Base-by-base conservation (phyloP, 2,113 vertebrate genomes). In the Telmatochromis sp. region DNA sequence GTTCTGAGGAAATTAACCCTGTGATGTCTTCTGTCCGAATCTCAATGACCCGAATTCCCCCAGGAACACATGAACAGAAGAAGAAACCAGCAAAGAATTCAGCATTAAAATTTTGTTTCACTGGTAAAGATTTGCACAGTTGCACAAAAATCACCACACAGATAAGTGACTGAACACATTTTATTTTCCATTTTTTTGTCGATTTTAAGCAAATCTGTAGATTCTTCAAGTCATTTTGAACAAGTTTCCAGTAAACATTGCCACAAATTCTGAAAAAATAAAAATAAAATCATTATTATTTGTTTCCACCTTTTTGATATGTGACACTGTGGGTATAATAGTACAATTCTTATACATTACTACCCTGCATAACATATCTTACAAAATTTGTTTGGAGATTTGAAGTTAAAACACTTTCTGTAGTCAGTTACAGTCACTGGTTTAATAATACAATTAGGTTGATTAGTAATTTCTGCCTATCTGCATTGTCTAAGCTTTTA, bases 231-330 rank as follows among this genome's bases (percentile, higher is more conserved):
- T 95, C 92, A 97, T 93, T 89, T 95, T 96, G 86, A 97, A 96
- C 35, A 95, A 95, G 92, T 96, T 89, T 35, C 94, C 91, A 2
- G 95, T 97, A 95, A 96, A 96, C 95, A 95, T 94, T 81, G 94
- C 95, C 87, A 96, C 93, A 73, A 96, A 96, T 91, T 95, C 96
- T 96, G 84, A 45, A 82, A 91, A 63, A 87, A 79, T 87, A 47
- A 19, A 84, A 85, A 85, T 19, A 85, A 84, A 84, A 80, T 42
- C n/a, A 87, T 15, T 4, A 47, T n/a, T 65, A 73, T 73, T 45
- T 6, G 14, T 45, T 73, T 45, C 7, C 42, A 45, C 7, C n/a
- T 26, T 73, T 71, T 45, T 45, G 37, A 14, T 5, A 45, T 45
- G 21, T 73, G 21, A 26, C 65, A 42, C 37, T 73, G 33, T 37